These are phyloP conservation scores for Blastobasis lacticolella DNA, from an alignment of 2,888 invertebrate species.

Conservation along the genomic window DNA sequence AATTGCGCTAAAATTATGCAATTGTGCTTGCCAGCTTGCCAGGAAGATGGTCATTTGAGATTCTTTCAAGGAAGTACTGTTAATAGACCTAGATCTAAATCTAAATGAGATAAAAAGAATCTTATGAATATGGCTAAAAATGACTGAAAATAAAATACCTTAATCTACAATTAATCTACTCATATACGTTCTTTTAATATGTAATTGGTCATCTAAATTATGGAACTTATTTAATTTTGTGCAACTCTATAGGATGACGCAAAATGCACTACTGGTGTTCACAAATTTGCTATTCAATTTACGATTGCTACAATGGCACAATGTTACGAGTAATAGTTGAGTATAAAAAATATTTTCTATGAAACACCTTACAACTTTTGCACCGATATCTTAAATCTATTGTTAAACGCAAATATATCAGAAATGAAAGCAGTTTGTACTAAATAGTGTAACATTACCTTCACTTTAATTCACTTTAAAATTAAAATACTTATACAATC, in stretches of 20 bases:
- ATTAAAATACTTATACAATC: not conserved
- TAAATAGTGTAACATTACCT: not conserved
- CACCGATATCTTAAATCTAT: constrained; percentile 33
- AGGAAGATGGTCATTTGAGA: constrained; percentile 3
- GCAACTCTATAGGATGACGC: constrained; percentile 2
- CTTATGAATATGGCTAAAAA: constrained; percentile 32
- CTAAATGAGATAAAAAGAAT: constrained; percentile 9
- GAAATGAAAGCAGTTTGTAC: constrained; percentile 4
- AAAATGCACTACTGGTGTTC: constrained; percentile 30
- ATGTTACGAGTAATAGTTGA: constrained; percentile 34
- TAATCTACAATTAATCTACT: constrained; percentile 16
- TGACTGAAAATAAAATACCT: constrained; percentile 27
- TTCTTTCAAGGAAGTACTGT: constrained; percentile 16
- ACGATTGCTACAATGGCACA: constrained; percentile 35
- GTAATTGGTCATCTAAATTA: too few species aligned
- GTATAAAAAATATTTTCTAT: constrained; percentile 27
- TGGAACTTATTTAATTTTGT: not conserved
- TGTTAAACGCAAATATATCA: constrained; percentile 1
- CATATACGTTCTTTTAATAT: too few species aligned
- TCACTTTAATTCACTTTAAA: too few species aligned
- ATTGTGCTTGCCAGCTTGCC: too few species aligned
- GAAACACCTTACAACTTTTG: constrained; percentile 26
- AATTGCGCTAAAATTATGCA: constrained; percentile 2
- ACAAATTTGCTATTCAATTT: not conserved
- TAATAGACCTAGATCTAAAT: constrained; percentile 15